Evolutionary conservation across 2,113 vertebrate species (phyloP), one percentile per base, ranked within the genome.

Genomic region (Zosterops lateralis): DNA sequence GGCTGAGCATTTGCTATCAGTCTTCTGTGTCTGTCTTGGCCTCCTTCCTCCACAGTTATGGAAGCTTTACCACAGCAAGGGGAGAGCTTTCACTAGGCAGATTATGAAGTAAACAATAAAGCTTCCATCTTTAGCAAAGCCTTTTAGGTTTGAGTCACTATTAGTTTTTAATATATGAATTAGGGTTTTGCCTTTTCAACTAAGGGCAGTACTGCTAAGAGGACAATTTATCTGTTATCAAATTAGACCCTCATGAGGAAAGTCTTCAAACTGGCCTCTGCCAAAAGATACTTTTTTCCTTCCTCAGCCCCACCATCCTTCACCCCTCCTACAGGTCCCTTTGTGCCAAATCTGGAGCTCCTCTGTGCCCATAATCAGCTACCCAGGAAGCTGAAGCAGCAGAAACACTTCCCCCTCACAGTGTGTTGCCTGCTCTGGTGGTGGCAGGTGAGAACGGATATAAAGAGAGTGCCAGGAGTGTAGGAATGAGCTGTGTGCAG

Each of bases 401-500:
- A 93, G 65, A 61, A 90, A 62, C 53, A 24, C 85, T 87, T 84
- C 20, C 24, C 36, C 10, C n/a, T 85, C 40, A 68, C n/a, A 77
- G 36, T 36, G 15, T 19, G 36, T 34, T 11, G 6, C 45, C 28
- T 1, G 14, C 48, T 67, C 1, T 9, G 19, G 17, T 42, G 34
- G 29, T 20, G 40, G 61, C 32, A 19, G 68, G 68, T 83, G 73
- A 56, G 45, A 73, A 72, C 1, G 20, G 67, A 28, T 51, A 26
- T 14, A 26, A 48, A 88, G 38, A 47, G 47, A 3, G 5, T 0
- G 3, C 25, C 9, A 20, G 38, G 38, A 53, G 31, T 2, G 8
- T 17, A 15, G 53, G 58, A 42, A 4, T 0, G 0, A 79, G 72
- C 72, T 54, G 12, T 0, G 3, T 1, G 0, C 48, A 34, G 38